Evolutionary conservation across 2,797 vertebrate genomes (phyloP).

Genomic region (Calcarius lapponicus): DNA sequence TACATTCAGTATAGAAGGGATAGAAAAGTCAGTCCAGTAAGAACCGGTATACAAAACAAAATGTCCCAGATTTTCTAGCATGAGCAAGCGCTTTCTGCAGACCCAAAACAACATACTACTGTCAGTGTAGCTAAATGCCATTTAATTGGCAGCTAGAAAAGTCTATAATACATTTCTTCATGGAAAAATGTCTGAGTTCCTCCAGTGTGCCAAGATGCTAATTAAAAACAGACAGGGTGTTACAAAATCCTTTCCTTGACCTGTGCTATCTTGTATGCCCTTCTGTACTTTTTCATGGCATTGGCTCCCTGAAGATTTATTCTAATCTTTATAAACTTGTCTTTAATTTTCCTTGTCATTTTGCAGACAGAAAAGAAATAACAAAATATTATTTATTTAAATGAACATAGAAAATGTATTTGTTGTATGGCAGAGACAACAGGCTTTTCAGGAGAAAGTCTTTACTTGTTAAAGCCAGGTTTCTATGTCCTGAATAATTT

Average conservation of each 20-base stretch:
- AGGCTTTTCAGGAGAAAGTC: slow-evolving; percentile 2
- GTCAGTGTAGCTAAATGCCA: slow-evolving; percentile 61
- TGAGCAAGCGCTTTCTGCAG: slow-evolving; percentile 42
- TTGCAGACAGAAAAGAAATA: not conserved
- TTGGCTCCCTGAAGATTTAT: slow-evolving; percentile 5
- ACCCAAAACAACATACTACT: slow-evolving; percentile 60
- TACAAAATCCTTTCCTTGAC: slow-evolving; percentile 58
- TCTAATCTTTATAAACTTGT: slow-evolving; percentile 15
- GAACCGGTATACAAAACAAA: slow-evolving; percentile 20
- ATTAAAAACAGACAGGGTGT: slow-evolving; percentile 51
- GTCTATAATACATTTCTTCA: slow-evolving; percentile 54
- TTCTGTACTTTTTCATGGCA: slow-evolving; percentile 46
- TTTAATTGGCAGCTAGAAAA: slow-evolving; percentile 60
- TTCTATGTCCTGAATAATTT: slow-evolving; percentile 37
- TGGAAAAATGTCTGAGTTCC: slow-evolving; percentile 53
- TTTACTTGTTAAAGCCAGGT: not conserved
- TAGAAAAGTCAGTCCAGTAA: slow-evolving; percentile 20
- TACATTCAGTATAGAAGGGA: not conserved
- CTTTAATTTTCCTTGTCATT: slow-evolving; percentile 17
- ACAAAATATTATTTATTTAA: slow-evolving; percentile 29
- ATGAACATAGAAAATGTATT: not conserved
- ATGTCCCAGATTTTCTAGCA: slow-evolving; percentile 54
- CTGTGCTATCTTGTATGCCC: slow-evolving; percentile 39
- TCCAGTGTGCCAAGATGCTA: slow-evolving; percentile 58
- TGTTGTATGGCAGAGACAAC: slow-evolving; percentile 12